Percentiles rank a stretch among this genome's conserved stretches.
Evolutionary conservation across 2,797 vertebrate genomes (phyloP).

Genomic region (Enteromius treurensis): DNA sequence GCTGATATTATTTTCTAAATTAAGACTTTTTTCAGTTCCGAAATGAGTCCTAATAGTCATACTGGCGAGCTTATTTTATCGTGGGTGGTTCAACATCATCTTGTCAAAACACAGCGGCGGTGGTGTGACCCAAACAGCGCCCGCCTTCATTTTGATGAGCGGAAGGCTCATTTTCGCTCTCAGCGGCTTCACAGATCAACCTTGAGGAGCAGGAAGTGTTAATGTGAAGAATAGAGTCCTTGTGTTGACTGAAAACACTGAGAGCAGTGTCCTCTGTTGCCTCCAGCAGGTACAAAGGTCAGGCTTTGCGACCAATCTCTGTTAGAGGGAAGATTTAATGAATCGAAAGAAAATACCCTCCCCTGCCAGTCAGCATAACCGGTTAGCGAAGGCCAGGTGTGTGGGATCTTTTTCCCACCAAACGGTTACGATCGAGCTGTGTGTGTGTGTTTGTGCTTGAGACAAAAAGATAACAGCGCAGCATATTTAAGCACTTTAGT

Average conservation of each 20-base stretch:
- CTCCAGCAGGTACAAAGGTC: constrained; percentile 52
- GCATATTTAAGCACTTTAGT: background rate
- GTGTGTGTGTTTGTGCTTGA: constrained; percentile 19
- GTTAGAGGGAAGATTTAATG: background rate
- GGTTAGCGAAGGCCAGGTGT: constrained; percentile 53
- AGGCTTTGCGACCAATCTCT: constrained; percentile 40
- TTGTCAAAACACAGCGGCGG: background rate
- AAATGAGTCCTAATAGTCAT: constrained; percentile 22
- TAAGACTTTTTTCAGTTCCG: background rate
- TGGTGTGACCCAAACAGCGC: background rate
- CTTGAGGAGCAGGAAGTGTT: constrained; percentile 42
- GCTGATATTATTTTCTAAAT: constrained; percentile 31
- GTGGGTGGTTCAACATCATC: background rate
- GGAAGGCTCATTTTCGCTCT: constrained; percentile 24
- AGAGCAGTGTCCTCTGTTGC: constrained; percentile 29
- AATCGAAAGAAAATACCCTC: constrained; percentile 50
- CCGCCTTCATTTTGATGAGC: constrained; percentile 13
- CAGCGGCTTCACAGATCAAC: constrained; percentile 7
- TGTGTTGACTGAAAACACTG: constrained; percentile 25
- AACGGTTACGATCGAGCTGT: background rate
- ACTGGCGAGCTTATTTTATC: background rate
- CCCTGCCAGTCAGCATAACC: constrained; percentile 28
- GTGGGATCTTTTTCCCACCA: background rate
- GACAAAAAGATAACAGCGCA: background rate
- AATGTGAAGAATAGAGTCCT: constrained; percentile 28